Conservation (phyloP, 2,888 invertebrate species). For the Onchidella celtica region DNA sequence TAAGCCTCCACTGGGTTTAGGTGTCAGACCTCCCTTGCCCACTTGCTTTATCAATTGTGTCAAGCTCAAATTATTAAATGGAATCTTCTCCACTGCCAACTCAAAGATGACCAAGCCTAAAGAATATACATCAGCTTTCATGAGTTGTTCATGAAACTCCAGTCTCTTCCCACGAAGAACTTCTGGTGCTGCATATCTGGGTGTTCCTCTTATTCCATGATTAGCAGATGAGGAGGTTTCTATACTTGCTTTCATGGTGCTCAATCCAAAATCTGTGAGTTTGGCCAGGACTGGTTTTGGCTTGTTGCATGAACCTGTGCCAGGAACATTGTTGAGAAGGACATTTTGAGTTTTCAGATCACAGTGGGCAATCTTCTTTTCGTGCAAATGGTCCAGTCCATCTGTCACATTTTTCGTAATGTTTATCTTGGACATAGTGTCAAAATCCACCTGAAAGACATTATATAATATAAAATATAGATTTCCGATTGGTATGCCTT, state of each 20-base stretch:
- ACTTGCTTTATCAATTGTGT: conserved; percentile 4
- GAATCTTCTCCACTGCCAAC: neutral
- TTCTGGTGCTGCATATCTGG: conserved; percentile 20
- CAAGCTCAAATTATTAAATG: conserved; percentile 10
- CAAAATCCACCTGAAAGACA: conserved; percentile 21
- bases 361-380: neutral
- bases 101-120: conserved; percentile 13
- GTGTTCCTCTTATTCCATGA: neutral
- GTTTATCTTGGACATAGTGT: neutral
- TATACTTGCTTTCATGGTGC: neutral
- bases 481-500: too few species aligned
- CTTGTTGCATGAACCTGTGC: neutral
- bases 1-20: neutral
- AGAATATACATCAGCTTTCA: conserved; percentile 25
- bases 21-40: neutral
- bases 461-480: too few species aligned
- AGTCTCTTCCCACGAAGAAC: conserved; percentile 11
- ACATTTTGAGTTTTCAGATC: conserved; percentile 22
- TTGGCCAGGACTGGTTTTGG: neutral
- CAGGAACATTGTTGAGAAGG: conserved; percentile 14
- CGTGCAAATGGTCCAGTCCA: conserved; percentile 10
- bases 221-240: neutral
- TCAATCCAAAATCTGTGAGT: conserved; percentile 26
- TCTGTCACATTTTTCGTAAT: neutral
- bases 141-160: neutral